These are phyloP conservation scores for Cnemophilus loriae DNA, from an alignment of 2,113 vertebrate genomes.

Conservation along the genomic window DNA sequence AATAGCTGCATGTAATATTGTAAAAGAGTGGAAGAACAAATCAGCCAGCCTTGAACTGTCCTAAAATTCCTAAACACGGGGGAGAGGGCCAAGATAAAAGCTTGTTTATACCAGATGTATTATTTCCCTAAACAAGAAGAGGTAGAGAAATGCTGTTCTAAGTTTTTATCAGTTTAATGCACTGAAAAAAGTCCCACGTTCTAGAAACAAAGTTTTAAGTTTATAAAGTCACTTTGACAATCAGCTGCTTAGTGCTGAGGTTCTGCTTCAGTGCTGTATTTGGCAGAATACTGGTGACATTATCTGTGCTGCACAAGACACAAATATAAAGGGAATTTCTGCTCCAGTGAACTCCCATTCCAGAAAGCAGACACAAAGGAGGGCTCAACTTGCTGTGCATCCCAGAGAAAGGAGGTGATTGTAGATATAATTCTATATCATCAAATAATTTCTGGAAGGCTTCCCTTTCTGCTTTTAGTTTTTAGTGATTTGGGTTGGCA, in stretches of 20 bases:
- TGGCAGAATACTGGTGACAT: background rate
- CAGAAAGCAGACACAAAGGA: background rate
- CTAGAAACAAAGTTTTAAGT: background rate
- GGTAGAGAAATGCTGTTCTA: background rate
- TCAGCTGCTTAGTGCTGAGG: background rate
- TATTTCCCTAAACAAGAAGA: background rate
- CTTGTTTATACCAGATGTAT: background rate
- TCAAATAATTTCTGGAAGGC: background rate
- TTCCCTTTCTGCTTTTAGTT: background rate
- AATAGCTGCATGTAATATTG: background rate
- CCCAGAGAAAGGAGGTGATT: background rate
- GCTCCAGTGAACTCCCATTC: background rate
- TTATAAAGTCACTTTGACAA: background rate
- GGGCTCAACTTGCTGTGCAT: background rate
- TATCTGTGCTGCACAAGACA: background rate
- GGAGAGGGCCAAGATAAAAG: background rate
- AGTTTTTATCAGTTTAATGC: background rate
- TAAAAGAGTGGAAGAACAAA: background rate
- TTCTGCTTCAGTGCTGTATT: background rate
- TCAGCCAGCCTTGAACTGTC: background rate
- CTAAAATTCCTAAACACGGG: background rate
- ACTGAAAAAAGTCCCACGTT: background rate
- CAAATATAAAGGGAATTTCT: background rate
- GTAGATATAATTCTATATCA: background rate
- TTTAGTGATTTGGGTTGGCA: background rate